Conservation (phyloP, 2,797 vertebrate species). For the Labeo calbasu region DNA sequence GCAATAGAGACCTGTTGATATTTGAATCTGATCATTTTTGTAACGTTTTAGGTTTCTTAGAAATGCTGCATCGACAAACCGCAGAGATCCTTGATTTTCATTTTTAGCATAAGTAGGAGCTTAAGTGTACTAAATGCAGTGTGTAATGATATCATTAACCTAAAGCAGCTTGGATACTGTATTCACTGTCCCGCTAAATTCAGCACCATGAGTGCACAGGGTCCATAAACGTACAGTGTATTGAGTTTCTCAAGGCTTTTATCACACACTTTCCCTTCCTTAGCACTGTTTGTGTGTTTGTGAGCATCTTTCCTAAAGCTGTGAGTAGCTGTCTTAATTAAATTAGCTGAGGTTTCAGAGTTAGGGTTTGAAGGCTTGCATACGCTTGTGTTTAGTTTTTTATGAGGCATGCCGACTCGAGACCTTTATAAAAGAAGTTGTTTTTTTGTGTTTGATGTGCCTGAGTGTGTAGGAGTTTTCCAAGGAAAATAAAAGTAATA, state of each 20-base stretch:
- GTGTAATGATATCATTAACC: constrained; percentile 33
- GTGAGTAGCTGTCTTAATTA: constrained; percentile 62
- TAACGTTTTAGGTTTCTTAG: background rate
- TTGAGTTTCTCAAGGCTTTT: constrained; percentile 64
- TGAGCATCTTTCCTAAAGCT: constrained; percentile 52
- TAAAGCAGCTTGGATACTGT: constrained; percentile 56
- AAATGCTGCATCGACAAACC: constrained; percentile 26
- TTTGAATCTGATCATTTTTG: constrained; percentile 6
- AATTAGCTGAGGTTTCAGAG: constrained; percentile 58
- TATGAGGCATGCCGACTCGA: constrained; percentile 63
- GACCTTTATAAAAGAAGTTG: constrained; percentile 27
- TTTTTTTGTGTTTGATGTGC: constrained; percentile 65
- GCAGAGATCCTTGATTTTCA: constrained; percentile 23
- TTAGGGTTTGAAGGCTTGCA: constrained; percentile 58
- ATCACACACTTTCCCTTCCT: constrained; percentile 54
- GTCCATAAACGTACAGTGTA: constrained; percentile 69
- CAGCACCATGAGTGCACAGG: constrained; percentile 70
- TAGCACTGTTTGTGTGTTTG: background rate
- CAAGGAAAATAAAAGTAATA: constrained; percentile 54
- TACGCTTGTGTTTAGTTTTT: constrained; percentile 64
- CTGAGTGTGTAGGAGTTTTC: constrained; percentile 49
- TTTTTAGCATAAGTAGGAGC: constrained; percentile 44
- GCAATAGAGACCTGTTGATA: constrained; percentile 13
- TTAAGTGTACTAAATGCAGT: constrained; percentile 23
- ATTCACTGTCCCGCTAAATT: constrained; percentile 65